A percentile compares a stretch with the other conserved stretches of the same genome.
Evolutionary conservation across 2,888 invertebrate species (phyloP).

Genomic region (Panopea generosa): DNA sequence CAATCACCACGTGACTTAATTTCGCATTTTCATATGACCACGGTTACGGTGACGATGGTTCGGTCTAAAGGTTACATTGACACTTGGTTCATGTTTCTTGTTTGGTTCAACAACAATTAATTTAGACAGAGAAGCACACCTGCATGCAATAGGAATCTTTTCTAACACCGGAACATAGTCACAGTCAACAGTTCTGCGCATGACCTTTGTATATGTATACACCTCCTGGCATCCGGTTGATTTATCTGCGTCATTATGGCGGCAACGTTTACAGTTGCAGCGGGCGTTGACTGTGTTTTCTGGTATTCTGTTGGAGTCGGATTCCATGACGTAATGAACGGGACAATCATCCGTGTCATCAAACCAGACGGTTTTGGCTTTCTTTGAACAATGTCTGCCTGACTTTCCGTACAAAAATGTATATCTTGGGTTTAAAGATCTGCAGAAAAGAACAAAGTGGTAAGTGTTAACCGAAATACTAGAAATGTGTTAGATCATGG

Average conservation of each 20-base stretch:
- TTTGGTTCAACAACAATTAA: neutral
- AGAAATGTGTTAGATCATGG: no score
- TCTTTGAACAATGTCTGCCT: constrained; percentile 29
- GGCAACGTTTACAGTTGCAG: constrained; percentile 45
- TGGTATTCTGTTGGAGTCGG: constrained; percentile 43
- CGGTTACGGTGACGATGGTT: no score
- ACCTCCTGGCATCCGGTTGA: constrained; percentile 13
- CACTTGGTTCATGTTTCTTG: no score
- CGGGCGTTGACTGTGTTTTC: constrained; percentile 40
- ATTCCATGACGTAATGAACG: constrained; percentile 37
- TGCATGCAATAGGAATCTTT: constrained; percentile 30
- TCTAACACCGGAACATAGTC: constrained; percentile 12
- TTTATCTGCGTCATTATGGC: neutral
- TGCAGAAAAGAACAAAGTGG: no score
- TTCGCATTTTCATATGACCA: no score
- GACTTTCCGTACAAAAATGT: constrained; percentile 30
- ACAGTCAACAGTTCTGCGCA: constrained; percentile 12
- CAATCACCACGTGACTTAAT: no score
- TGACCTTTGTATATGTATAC: constrained; percentile 27
- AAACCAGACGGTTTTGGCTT: neutral
- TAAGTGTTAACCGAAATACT: no score
- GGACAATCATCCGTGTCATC: constrained; percentile 33
- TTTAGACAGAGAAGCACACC: constrained; percentile 16
- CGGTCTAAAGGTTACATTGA: no score
- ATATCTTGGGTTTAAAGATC: neutral